Base-by-base conservation (phyloP, 2,797 vertebrate species). In the Spea hammondii region DNA sequence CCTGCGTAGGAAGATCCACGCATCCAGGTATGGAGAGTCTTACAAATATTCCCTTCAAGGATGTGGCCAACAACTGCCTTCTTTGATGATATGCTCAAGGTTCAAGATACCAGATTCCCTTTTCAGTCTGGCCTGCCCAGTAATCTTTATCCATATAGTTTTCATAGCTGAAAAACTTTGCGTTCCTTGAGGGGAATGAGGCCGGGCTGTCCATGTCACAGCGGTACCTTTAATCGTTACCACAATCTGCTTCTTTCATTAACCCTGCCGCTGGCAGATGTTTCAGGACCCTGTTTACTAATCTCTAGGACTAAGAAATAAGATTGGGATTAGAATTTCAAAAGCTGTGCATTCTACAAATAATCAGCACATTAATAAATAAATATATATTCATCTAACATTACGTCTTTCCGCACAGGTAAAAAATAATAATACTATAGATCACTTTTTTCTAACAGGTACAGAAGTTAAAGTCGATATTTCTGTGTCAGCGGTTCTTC, bases 11-110 rank as follows among this genome's bases (percentile, higher is more conserved):
- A 55, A 64, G 47, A 45, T 76, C 66, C 74, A 66, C 74, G 72
- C 67, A 51, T 48, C 47, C 57, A 8, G 8, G 60, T 72, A 71
- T 76, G 68, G 57, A 70, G 78, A 79, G 6, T 17, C 64, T 65
- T 75, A 59, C 62, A 67, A 70, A 75, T 44, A 80, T 65, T 75
- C 68, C 71, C 60, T 70, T 14, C 66, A 45, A 65, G 65, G 74
- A 59, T n/a, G 46, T 67, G 47, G 53, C 45, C 74, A 76, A 80
- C 68, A 80, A 68, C 72, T 62, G 7, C 54, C 48, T 62, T 47
- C 73, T 80, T 80, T 80, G 74, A 80, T 76, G 60, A 67, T 32
- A 67, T 50, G 54, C 65, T 68, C 79, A 80, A 48, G 53, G 60
- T 65, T 80, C 72, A 76, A 67, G 53, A 72, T 76, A 49, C 68